These are phyloP conservation scores for Todiramphus saurophagus DNA, from an alignment of 2,113 vertebrate genomes.

Conservation along the genomic window DNA sequence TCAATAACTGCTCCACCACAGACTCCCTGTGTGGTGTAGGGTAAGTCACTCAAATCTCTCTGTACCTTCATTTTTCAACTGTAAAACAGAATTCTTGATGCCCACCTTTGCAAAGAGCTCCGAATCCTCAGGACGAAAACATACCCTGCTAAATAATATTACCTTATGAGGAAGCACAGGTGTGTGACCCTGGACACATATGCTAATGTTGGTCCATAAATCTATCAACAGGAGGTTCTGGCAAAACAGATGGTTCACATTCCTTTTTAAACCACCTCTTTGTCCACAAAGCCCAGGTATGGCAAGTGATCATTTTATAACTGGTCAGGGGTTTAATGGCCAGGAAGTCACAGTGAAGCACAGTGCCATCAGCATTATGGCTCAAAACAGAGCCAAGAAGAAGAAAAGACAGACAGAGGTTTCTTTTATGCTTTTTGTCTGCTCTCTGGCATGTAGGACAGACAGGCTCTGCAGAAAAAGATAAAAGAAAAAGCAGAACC, in stretches of 20 bases:
- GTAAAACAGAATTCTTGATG: constrained; percentile 25
- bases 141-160: constrained; percentile 9
- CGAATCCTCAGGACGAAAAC: constrained; percentile 11
- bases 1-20: constrained; percentile 66
- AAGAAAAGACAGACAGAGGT: background rate
- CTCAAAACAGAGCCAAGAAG: background rate
- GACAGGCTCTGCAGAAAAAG: background rate
- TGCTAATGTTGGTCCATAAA: constrained; percentile 61
- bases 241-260: constrained; percentile 69
- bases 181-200: constrained; percentile 56
- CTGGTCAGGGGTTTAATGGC: background rate
- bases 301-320: constrained; percentile 52
- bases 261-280: constrained; percentile 48
- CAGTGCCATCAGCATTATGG: background rate
- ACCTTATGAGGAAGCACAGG: constrained; percentile 63
- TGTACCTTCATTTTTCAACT: constrained; percentile 35
- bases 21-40: constrained; percentile 52
- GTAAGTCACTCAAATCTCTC: constrained; percentile 50
- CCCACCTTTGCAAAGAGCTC: constrained; percentile 31
- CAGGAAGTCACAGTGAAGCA: constrained; percentile 40
- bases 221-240: constrained; percentile 67
- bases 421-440: background rate
- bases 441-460: background rate
- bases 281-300: constrained; percentile 59
- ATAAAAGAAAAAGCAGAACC: constrained; percentile 11